Conservation (phyloP, 2,113 vertebrate species). For the Cygnus buccinator region DNA sequence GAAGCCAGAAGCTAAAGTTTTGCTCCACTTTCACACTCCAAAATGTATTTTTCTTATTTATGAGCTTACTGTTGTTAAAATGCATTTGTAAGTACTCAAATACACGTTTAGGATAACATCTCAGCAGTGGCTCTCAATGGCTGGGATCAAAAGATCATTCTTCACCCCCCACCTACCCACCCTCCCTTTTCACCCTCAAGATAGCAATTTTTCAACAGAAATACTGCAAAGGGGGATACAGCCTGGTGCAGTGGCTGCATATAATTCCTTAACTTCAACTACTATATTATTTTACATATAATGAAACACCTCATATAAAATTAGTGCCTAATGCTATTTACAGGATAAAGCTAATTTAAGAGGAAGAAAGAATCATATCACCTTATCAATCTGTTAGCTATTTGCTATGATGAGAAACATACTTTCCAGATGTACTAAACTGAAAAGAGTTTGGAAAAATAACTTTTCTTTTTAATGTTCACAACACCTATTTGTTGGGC, state of each 20-base stretch:
- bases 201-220: neutral
- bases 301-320: neutral
- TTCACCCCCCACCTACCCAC: neutral
- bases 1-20: neutral
- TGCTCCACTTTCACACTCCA: neutral
- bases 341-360: neutral
- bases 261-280: neutral
- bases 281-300: neutral
- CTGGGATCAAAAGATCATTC: neutral
- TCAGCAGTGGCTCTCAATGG: neutral
- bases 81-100: neutral
- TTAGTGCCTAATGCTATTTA: neutral
- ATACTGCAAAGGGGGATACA: neutral
- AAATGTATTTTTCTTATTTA: neutral
- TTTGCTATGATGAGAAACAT: neutral
- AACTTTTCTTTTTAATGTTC: neutral
- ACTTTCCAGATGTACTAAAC: neutral
- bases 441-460: neutral
- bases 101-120: neutral
- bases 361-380: neutral
- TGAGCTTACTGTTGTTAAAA: neutral
- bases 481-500: neutral
- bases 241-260: neutral
- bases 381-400: neutral
- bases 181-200: neutral